Base-by-base conservation (phyloP, 2,888 invertebrate species). In the Chaetogeoica ovagalla region DNA sequence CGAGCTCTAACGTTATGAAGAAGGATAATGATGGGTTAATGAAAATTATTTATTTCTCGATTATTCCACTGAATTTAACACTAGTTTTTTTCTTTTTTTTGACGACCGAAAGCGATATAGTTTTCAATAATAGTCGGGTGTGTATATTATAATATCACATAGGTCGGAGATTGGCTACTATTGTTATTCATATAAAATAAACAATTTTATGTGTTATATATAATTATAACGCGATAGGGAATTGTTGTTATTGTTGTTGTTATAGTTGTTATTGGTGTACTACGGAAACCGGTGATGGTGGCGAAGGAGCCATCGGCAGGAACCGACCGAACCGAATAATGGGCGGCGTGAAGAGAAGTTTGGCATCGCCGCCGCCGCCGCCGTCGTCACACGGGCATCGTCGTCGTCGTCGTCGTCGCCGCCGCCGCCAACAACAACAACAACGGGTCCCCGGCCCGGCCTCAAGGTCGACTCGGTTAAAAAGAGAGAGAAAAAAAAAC, bases 401-500 rank as follows among this genome's bases (percentile, higher is more conserved):
- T 23, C 68, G 69, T 52, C 77, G 30, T 4, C 30, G 30, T 4
- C 77, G 70, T 69, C 77, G 62, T 55, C 11, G 68, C 62, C 48
- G 62, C 57, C 73, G 52, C 30, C 30, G 30, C 62, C 48, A n/a
- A n/a, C n/a, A n/a, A n/a, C 30, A 30, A 30, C 4, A 30, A 73
- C 73, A 74, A 63, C 9, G 70, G 70, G 77, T 62, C 60, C 30
- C 60, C 30, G 30, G 30, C 76, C 48, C 72, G 59, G 73, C 69
- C 52, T 55, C 77, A 77, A 77, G 77, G 77, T 77, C 77, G 37
- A 77, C 69, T 77, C 77, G 77, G 70, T 77, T 60, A 62, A 37
- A 62, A 62, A 77, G 48, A 70, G 43, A 75, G 48, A 13, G 13
- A 48, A 48, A 48, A 48, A 43, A 7, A 43, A 43, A 30, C 30